A percentile compares a stretch with the other conserved stretches of the same genome.
These are phyloP conservation scores for Pionites leucogaster DNA, from an alignment of 2,113 vertebrate species.

Conservation along the genomic window DNA sequence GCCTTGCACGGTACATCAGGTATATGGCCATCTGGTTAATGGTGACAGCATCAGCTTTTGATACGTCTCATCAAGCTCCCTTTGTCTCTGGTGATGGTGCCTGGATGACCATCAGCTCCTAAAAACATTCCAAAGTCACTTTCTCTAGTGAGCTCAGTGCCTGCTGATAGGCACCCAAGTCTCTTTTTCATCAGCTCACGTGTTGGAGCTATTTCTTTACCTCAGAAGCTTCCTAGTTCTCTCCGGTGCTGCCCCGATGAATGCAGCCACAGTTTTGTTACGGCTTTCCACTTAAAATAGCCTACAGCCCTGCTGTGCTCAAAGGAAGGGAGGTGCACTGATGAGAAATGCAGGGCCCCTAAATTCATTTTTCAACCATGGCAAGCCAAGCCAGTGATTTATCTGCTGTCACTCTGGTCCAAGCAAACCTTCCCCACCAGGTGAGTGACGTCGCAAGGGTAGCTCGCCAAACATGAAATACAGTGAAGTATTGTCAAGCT, in stretches of 20 bases:
- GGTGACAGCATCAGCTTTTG: fast-evolving
- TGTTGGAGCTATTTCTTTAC: neutral
- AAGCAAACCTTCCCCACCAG: conserved; percentile 71
- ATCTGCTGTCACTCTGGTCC: conserved; percentile 73
- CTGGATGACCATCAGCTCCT: neutral
- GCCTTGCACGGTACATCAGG: fast-evolving
- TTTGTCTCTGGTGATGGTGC: neutral
- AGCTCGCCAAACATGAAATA: conserved; percentile 51
- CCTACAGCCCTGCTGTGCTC: neutral
- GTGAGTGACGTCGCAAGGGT: conserved; percentile 58
- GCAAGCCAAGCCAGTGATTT: conserved; percentile 76
- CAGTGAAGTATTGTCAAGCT: conserved; percentile 40
- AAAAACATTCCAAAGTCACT: neutral
- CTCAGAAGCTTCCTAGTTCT: neutral
- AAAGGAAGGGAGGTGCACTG: conserved; percentile 54
- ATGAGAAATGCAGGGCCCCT: conserved; percentile 64
- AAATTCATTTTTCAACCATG: conserved; percentile 78
- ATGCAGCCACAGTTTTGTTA: neutral
- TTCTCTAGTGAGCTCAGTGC: neutral
- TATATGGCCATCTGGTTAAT: fast-evolving
- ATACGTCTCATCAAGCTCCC: fast-evolving
- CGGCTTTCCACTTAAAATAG: neutral
- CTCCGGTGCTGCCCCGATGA: fast-evolving
- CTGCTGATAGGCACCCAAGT: neutral
- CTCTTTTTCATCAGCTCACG: fast-evolving